Evolutionary conservation across 2,797 vertebrate species (phyloP).

Genomic region (Cheirogaleus major): DNA sequence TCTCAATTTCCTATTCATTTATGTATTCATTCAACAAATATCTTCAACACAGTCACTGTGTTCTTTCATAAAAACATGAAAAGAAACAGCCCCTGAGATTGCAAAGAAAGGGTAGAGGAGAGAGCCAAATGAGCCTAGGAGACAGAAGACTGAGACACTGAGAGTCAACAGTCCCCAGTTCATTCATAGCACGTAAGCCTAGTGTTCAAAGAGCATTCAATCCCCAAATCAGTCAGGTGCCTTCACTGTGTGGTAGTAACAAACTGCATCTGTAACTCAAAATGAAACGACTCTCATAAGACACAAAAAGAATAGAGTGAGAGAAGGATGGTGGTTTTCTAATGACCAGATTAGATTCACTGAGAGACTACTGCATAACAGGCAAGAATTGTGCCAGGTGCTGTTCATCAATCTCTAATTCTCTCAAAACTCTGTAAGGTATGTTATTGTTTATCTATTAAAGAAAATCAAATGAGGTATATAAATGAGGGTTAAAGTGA

Average conservation of each 20-base stretch:
- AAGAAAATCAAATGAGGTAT: not conserved
- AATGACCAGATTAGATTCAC: not conserved
- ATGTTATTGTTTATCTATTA: not conserved
- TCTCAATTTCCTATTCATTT: not conserved
- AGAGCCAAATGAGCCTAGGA: not conserved
- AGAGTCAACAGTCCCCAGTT: too few relatives aligned
- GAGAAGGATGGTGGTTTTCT: not conserved
- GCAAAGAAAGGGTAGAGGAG: too few relatives aligned
- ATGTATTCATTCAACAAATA: not conserved
- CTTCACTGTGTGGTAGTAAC: not conserved
- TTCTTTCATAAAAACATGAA: not conserved
- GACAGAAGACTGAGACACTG: not conserved
- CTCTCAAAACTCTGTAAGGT: not conserved
- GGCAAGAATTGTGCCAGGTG: not conserved
- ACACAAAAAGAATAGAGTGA: not conserved
- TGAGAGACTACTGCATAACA: rapidly evolving
- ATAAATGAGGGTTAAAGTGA: not conserved
- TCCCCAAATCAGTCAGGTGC: not conserved
- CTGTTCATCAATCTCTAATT: not conserved
- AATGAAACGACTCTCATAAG: not conserved
- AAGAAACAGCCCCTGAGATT: not conserved
- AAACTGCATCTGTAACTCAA: not conserved
- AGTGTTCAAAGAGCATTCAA: not conserved
- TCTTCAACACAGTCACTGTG: not conserved
- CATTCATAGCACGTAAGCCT: not conserved